Conservation (phyloP, 2,888 invertebrate species). For the Catonia carolina region DNA sequence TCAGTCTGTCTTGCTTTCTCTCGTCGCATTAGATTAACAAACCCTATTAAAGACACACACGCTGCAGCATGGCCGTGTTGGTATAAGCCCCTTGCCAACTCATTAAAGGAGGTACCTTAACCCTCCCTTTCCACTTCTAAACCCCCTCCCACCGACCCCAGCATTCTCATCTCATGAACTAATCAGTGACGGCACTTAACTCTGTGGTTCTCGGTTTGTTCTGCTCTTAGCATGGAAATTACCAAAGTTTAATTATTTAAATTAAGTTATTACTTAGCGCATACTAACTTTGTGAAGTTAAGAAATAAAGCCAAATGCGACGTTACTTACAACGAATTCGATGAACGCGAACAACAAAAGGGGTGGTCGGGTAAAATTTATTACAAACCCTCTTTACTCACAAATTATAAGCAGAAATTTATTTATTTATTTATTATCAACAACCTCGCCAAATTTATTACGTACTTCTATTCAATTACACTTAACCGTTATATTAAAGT, state of each 20-base stretch:
- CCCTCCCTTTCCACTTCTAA: constrained; percentile 5
- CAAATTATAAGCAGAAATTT: too few relatives aligned
- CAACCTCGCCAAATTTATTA: too few relatives aligned
- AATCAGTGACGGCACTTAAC: constrained; percentile 9
- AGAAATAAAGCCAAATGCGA: too few relatives aligned
- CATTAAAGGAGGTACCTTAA: constrained; percentile 24
- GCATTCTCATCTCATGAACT: constrained; percentile 11
- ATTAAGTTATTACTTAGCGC: constrained; percentile 10
- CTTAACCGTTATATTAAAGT: too few relatives aligned
- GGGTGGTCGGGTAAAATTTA: too few relatives aligned
- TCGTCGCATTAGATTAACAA: constrained; percentile 28
- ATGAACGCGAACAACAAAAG: too few relatives aligned
- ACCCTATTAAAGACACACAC: constrained; percentile 29
- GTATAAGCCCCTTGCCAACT: constrained; percentile 23
- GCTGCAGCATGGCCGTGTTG: constrained; percentile 16
- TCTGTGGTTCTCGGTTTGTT: constrained; percentile 6
- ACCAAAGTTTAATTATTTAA: constrained; percentile 15
- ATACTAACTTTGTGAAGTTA: background rate
- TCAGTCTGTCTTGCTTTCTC: too few relatives aligned
- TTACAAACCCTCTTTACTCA: too few relatives aligned
- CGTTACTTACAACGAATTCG: too few relatives aligned
- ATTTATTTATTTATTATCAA: too few relatives aligned
- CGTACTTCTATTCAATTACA: too few relatives aligned
- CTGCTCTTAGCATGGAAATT: constrained; percentile 9
- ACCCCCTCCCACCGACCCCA: constrained; percentile 12